Evolutionary conservation across 2,888 invertebrate genomes (phyloP).

Genomic region (Corbicula japonica): DNA sequence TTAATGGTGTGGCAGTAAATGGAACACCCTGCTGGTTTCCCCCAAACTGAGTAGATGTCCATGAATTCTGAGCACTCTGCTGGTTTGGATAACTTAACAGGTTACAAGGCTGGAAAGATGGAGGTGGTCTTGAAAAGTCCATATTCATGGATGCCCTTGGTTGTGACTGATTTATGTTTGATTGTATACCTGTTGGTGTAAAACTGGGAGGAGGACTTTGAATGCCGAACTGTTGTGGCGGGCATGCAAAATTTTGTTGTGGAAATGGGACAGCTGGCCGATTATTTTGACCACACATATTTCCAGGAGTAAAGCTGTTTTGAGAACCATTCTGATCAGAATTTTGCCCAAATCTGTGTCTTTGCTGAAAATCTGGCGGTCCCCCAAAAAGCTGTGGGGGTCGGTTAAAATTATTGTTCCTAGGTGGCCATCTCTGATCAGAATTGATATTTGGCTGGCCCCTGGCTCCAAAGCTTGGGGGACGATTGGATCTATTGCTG

Average conservation of each 20-base stretch:
- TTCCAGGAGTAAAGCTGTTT: too few relatives aligned
- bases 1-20: background rate
- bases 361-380: constrained; percentile 45
- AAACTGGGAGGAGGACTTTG: too few relatives aligned
- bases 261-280: too few relatives aligned
- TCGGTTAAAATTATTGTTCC: constrained; percentile 12
- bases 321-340: constrained; percentile 2
- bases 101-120: constrained; percentile 2
- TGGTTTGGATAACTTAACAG: background rate
- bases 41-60: background rate
- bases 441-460: too few relatives aligned
- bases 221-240: too few relatives aligned
- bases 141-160: constrained; percentile 9
- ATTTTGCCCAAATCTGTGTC: constrained; percentile 11
- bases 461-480: constrained; percentile 6
- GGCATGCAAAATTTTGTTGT: too few relatives aligned
- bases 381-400: constrained; percentile 51
- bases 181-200: too few relatives aligned
- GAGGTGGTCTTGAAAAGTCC: constrained; percentile 20
- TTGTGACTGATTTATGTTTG: background rate
- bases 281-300: too few relatives aligned
- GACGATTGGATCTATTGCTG: background rate
- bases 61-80: background rate
- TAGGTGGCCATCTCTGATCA: constrained; percentile 20
- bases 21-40: background rate